phyloP scores from a whole-genome alignment of 2,888 invertebrate genomes.

The Lordiphosa fenestrarum region DNA sequence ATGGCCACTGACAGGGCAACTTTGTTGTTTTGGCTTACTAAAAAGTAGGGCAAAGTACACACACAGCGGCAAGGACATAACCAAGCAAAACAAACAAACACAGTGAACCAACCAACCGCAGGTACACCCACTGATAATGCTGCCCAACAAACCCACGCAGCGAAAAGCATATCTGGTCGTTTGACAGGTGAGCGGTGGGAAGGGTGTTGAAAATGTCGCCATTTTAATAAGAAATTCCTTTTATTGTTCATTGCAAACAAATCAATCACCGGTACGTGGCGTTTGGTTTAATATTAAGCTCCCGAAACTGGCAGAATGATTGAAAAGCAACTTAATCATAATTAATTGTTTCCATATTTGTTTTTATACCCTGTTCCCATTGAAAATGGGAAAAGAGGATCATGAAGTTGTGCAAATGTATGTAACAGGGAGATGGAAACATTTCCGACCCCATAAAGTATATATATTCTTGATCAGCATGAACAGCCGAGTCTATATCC shows the following conservation, averaged over 20 bases:
- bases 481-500: no score
- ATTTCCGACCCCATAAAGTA: no score
- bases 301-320: neutral
- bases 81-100: neutral
- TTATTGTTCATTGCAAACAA: constrained; percentile 13
- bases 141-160: constrained; percentile 5
- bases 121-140: constrained; percentile 2
- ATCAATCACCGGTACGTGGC: constrained; percentile 21
- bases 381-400: no score
- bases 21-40: constrained; percentile 30
- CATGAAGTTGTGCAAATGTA: no score
- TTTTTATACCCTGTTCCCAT: no score
- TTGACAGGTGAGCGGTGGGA: neutral
- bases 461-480: no score
- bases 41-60: constrained; percentile 34
- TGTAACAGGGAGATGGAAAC: no score
- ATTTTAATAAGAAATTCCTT: constrained; percentile 26
- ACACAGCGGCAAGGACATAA: constrained; percentile 22
- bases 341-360: no score
- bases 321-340: no score
- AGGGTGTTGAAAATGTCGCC: constrained; percentile 11
- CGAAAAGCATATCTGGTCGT: constrained; percentile 16
- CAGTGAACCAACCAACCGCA: neutral
- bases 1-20: constrained; percentile 30
- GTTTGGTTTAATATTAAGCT: neutral